These are phyloP conservation scores for Rhinoraja longicauda DNA, from an alignment of 2,797 vertebrate species.

Conservation along the genomic window DNA sequence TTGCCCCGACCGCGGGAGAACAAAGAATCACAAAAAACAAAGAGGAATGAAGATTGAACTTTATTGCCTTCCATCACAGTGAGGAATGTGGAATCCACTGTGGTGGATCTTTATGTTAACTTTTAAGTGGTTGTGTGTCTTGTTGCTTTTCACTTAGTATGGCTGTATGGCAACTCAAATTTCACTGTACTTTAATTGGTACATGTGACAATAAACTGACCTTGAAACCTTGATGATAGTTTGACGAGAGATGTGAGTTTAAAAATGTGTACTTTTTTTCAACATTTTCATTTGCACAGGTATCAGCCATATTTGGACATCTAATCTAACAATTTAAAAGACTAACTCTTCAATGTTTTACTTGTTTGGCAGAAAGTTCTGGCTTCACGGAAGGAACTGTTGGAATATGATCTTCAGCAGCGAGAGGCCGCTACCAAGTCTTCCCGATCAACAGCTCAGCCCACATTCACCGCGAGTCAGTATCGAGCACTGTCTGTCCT, in stretches of 20 bases:
- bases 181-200: too few relatives aligned
- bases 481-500: conserved; percentile 90
- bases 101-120: too few relatives aligned
- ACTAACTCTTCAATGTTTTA: not conserved
- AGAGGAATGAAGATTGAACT: too few relatives aligned
- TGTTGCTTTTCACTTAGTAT: too few relatives aligned
- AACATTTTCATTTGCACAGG: not conserved
- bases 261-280: not conserved
- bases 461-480: conserved; percentile 93
- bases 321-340: not conserved
- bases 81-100: too few relatives aligned
- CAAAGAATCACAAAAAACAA: too few relatives aligned
- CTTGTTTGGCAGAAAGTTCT: conserved; percentile 81
- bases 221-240: too few relatives aligned
- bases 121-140: too few relatives aligned
- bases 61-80: too few relatives aligned
- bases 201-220: too few relatives aligned
- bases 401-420: conserved; percentile 95
- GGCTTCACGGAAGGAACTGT: conserved; percentile 90
- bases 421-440: conserved; percentile 91
- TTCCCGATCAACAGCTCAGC: conserved; percentile 76
- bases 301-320: not conserved
- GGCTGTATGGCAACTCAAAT: too few relatives aligned
- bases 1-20: too few relatives aligned
- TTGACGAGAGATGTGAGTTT: not conserved